Percentiles rank a stretch among this genome's conserved stretches.
Evolutionary conservation across 2,113 vertebrate genomes (phyloP).

Genomic region (Carettochelys insculpta): DNA sequence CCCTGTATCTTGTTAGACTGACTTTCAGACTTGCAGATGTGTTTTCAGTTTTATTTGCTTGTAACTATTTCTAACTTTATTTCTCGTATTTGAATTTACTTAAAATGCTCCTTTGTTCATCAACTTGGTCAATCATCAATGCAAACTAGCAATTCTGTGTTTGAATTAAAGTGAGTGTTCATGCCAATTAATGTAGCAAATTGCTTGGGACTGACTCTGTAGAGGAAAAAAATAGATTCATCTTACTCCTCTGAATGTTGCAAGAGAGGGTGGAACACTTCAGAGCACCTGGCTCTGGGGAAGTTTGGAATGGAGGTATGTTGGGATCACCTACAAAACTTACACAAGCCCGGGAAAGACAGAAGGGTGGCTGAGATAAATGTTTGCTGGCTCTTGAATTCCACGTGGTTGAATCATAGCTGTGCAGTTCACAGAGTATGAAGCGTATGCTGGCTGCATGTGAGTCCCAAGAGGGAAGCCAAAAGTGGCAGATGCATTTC

Average conservation of each 20-base stretch:
- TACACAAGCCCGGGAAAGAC: neutral
- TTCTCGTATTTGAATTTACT: neutral
- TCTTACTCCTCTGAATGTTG: neutral
- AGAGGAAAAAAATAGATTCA: neutral
- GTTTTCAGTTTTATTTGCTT: neutral
- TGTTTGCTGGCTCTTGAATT: neutral
- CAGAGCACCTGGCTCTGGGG: neutral
- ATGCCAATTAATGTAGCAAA: neutral
- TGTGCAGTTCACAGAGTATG: neutral
- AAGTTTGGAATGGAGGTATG: neutral
- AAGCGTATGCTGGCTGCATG: neutral
- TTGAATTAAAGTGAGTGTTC: neutral
- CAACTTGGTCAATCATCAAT: neutral
- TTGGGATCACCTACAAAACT: neutral
- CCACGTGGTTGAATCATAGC: neutral
- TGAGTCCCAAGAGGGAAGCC: neutral
- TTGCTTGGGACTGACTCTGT: neutral
- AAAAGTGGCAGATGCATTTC: neutral
- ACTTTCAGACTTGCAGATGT: neutral
- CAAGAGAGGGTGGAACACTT: neutral
- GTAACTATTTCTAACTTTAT: neutral
- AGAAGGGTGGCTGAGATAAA: neutral
- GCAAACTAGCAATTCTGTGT: neutral
- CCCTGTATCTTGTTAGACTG: neutral
- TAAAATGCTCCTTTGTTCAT: neutral